These are phyloP conservation scores for Heliopora coerulea DNA, from an alignment of 92 coral and sea anemone species.

Conservation along the genomic window DNA sequence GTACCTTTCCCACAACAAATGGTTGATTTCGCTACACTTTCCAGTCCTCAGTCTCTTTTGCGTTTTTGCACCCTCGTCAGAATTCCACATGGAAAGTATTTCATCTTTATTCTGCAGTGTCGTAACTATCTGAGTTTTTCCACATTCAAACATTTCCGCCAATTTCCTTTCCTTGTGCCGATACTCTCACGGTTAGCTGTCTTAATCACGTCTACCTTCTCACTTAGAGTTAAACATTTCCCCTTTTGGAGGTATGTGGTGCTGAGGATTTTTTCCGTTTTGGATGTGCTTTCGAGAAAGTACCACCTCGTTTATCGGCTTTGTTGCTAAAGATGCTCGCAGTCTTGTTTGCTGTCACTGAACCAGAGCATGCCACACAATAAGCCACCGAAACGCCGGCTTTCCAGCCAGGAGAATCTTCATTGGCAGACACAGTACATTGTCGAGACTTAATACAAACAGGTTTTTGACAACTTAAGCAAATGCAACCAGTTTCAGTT, in stretches of 20 bases:
- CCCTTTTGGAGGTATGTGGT: slow-evolving; percentile 11
- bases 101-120: slow-evolving; percentile 45
- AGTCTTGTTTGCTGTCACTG: not conserved
- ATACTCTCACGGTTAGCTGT: slow-evolving; percentile 48
- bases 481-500: no score
- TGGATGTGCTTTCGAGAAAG: slow-evolving; percentile 6
- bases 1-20: slow-evolving; percentile 56
- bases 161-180: slow-evolving; percentile 56
- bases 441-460: no score
- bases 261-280: not conserved
- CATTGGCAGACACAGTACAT: no score
- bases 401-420: no score
- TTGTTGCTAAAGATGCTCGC: slow-evolving; percentile 12
- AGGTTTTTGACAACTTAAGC: no score
- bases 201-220: slow-evolving; percentile 37
- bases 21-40: slow-evolving; percentile 46
- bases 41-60: slow-evolving; percentile 27
- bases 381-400: no score
- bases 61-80: slow-evolving; percentile 22
- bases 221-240: not conserved
- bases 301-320: slow-evolving; percentile 12
- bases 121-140: slow-evolving; percentile 56
- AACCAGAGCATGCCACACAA: not conserved
- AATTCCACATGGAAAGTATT: slow-evolving; percentile 41
- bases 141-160: no score